phyloP scores from a whole-genome alignment of 2,113 vertebrate genomes.

The Chascanopsetta lugubris region DNA sequence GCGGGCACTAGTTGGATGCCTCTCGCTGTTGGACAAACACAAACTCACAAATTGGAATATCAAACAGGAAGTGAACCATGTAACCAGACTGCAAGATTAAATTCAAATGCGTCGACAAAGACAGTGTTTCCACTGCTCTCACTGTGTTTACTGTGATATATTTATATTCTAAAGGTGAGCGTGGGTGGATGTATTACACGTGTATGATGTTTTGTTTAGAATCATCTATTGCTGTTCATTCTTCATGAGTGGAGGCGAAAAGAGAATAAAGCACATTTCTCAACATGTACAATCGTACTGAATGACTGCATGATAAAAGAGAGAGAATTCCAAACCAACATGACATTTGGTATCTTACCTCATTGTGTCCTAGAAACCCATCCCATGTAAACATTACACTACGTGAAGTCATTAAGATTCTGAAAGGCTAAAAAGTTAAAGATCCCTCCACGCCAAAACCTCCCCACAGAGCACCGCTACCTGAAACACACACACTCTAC shows the following conservation, averaged over 20 bases:
- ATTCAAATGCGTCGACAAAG: slow-evolving; percentile 10
- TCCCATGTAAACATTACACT: slow-evolving; percentile 77
- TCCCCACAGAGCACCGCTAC: slow-evolving; percentile 29
- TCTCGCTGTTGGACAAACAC: slow-evolving; percentile 4
- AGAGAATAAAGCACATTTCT: slow-evolving; percentile 52
- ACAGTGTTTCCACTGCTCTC: slow-evolving; percentile 1
- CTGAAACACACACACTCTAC: slow-evolving; percentile 47
- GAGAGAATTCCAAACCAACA: slow-evolving; percentile 52
- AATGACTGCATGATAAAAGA: slow-evolving; percentile 56
- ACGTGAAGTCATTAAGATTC: slow-evolving; percentile 57
- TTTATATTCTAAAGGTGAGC: slow-evolving; percentile 10
- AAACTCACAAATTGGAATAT: slow-evolving; percentile 17
- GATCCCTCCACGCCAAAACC: slow-evolving; percentile 36
- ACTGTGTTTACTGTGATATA: not conserved
- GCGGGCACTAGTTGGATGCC: slow-evolving; percentile 19
- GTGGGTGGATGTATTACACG: slow-evolving; percentile 46
- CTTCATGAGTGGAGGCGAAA: slow-evolving; percentile 42
- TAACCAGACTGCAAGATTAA: slow-evolving; percentile 19
- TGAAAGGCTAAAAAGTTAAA: slow-evolving; percentile 61
- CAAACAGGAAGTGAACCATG: slow-evolving; percentile 20
- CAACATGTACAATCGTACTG: slow-evolving; percentile 58
- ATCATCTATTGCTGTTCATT: slow-evolving; percentile 74
- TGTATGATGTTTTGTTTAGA: slow-evolving; percentile 32
- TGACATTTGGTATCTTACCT: slow-evolving; percentile 67
- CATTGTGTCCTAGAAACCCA: slow-evolving; percentile 43